A percentile compares a stretch with the other conserved stretches of the same genome.
phyloP scores from a whole-genome alignment of 2,113 vertebrate species.

The Pontoporia blainvillei region DNA sequence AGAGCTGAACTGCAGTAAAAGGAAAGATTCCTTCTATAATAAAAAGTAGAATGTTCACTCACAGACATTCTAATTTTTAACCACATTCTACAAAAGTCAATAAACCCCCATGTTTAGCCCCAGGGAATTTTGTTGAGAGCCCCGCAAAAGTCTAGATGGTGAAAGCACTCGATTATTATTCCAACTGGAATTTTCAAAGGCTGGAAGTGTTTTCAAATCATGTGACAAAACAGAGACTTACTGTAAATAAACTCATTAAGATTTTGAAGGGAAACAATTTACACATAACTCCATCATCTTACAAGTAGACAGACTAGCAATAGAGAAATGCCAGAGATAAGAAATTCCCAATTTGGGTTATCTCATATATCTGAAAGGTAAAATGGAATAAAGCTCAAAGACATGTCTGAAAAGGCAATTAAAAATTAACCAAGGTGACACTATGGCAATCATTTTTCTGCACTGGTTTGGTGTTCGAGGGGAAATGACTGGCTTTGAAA shows the following conservation, averaged over 20 bases:
- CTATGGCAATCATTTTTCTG: neutral
- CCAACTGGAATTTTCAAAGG: slow-evolving; percentile 36
- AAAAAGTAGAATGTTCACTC: slow-evolving; percentile 18
- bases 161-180: slow-evolving; percentile 32
- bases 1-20: neutral
- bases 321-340: neutral
- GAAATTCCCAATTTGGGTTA: neutral
- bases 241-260: neutral
- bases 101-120: neutral
- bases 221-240: neutral
- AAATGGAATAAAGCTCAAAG: neutral
- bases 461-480: neutral
- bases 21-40: neutral
- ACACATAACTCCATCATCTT: slow-evolving; percentile 13
- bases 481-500: slow-evolving; percentile 29
- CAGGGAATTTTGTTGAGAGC: neutral
- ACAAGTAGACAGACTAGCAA: neutral
- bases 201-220: slow-evolving; percentile 30
- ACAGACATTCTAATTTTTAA: slow-evolving; percentile 48
- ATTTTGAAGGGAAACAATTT: slow-evolving; percentile 34
- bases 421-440: slow-evolving; percentile 33
- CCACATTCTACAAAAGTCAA: slow-evolving; percentile 16
- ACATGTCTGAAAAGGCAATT: slow-evolving; percentile 25
- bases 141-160: neutral
- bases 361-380: neutral